These are phyloP conservation scores for Tenthredo notha DNA, from an alignment of 2,888 invertebrate genomes.

Conservation along the genomic window DNA sequence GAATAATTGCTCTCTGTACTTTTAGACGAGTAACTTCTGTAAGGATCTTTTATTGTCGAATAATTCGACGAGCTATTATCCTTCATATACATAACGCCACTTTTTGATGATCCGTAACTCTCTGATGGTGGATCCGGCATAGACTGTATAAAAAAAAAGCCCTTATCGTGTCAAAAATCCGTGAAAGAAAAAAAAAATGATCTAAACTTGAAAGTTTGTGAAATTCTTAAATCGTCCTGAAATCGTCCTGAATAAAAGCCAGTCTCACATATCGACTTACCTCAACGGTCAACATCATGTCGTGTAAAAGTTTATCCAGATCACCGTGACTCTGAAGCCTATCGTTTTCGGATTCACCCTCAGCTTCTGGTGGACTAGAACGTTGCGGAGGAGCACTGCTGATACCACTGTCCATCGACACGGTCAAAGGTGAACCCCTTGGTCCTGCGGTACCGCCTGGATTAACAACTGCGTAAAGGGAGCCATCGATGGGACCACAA, in stretches of 20 bases:
- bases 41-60: conserved; percentile 74
- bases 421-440: conserved; percentile 87
- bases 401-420: conserved; percentile 95
- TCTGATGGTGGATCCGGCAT: conserved; percentile 74
- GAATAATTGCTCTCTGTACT: conserved; percentile 73
- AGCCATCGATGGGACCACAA: conserved; percentile 93
- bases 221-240: conserved; percentile 70
- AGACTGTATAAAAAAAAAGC: conserved; percentile 66
- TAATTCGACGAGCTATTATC: conserved; percentile 69
- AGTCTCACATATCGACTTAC: too few relatives aligned
- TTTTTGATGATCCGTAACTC: conserved; percentile 69
- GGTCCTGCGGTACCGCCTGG: conserved; percentile 77
- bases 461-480: conserved; percentile 87
- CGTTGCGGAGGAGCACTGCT: conserved; percentile 82
- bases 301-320: conserved; percentile 91
- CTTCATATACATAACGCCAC: conserved; percentile 72
- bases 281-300: conserved; percentile 93
- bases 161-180: not conserved
- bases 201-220: too few relatives aligned
- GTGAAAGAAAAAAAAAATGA: too few relatives aligned
- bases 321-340: conserved; percentile 82
- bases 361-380: conserved; percentile 74
- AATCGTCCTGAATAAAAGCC: too few relatives aligned
- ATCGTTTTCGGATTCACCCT: conserved; percentile 69
- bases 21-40: conserved; percentile 67